Base-by-base conservation (phyloP, 1,140 invertebrate species). In the Berghia stephanieae region DNA sequence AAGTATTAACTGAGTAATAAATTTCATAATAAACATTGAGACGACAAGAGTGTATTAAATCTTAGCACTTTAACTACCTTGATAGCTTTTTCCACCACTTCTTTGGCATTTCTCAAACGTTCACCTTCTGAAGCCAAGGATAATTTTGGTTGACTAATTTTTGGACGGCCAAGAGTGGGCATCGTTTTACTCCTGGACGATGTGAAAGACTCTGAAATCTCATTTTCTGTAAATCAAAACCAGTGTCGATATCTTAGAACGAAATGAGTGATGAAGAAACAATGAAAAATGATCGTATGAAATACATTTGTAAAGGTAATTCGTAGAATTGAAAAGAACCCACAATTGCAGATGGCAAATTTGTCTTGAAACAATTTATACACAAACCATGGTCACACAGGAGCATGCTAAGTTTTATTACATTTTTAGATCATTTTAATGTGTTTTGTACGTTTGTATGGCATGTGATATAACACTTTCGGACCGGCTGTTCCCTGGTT, bases 21-120 rank as follows among this genome's bases (percentile, higher is more conserved):
- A n/a, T n/a, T n/a, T n/a, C n/a, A n/a, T n/a, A n/a, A n/a, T n/a
- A n/a, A n/a, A n/a, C n/a, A n/a, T n/a, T n/a, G n/a, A n/a, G n/a
- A n/a, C n/a, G n/a, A n/a, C n/a, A n/a, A n/a, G n/a, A n/a, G n/a
- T n/a, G n/a, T n/a, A n/a, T n/a, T n/a, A n/a, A n/a, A n/a, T n/a
- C n/a, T 46, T 34, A 31, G 8, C 21, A 0, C 16, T 73, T 46
- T 46, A 80, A 70, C 67, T 82, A 89, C 89, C 87, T 87, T 87
- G 8, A 89, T 89, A 36, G 89, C 89, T 80, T 85, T 87, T 68
- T 90, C 89, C 18, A 86, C 87, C 42, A 85, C 83, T 55, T 86
- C 85, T 78, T 89, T 89, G 31, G 88, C 88, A 77, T 84, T 82
- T 44, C 81, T 71, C 34, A 89, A 81, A 18, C 88, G 78, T 38